A percentile compares a stretch with the other conserved stretches of the same genome.
Evolutionary conservation across 2,888 invertebrate species (phyloP).

Genomic region (Prenolepis imparis): DNA sequence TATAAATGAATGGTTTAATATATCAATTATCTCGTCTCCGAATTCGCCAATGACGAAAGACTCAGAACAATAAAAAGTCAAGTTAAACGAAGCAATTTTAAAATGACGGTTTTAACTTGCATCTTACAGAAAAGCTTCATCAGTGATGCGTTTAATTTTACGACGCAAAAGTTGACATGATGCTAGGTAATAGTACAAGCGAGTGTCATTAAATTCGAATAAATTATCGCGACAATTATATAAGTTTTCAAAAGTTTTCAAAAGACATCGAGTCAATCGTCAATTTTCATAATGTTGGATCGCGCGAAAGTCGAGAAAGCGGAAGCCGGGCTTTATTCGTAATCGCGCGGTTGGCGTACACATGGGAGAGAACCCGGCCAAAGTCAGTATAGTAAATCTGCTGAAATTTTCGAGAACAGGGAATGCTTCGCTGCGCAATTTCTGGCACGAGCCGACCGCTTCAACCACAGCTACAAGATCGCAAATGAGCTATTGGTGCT

Average conservation of each 20-base stretch:
- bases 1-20: background rate
- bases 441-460: slow-evolving; percentile 70
- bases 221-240: slow-evolving; percentile 41
- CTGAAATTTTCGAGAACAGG: slow-evolving; percentile 72
- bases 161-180: background rate
- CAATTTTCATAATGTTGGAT: slow-evolving; percentile 55
- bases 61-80: background rate
- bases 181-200: background rate
- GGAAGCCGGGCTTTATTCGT: slow-evolving; percentile 17
- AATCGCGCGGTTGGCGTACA: slow-evolving; percentile 8
- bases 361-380: slow-evolving; percentile 30
- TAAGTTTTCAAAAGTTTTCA: slow-evolving; percentile 27
- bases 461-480: slow-evolving; percentile 58
- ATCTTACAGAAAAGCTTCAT: background rate
- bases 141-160: background rate
- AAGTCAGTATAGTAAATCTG: slow-evolving; percentile 36
- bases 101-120: slow-evolving; percentile 5
- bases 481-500: slow-evolving; percentile 64
- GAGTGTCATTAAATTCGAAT: slow-evolving; percentile 53
- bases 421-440: slow-evolving; percentile 64
- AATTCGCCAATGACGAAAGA: background rate
- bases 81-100: slow-evolving; percentile 3
- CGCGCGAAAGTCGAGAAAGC: slow-evolving; percentile 55
- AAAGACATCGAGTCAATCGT: slow-evolving; percentile 34
- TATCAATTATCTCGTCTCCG: background rate